phyloP scores from a whole-genome alignment of 2,888 invertebrate genomes.

The Heliconius ismenius region DNA sequence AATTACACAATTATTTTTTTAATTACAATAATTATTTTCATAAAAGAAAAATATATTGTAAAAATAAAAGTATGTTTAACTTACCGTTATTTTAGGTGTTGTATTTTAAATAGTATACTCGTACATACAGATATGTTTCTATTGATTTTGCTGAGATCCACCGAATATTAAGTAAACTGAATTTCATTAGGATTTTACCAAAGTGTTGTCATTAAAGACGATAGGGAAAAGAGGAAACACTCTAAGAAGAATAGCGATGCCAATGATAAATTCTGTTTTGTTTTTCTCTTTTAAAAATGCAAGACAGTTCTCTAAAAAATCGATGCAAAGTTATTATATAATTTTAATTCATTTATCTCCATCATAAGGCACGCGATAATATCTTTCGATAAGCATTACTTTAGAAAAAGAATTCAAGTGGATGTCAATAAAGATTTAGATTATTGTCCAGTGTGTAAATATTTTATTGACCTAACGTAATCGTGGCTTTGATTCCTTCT shows the following conservation, averaged over 20 bases:
- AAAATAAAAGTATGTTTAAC: no score
- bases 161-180: background rate
- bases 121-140: background rate
- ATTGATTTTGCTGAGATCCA: background rate
- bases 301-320: background rate
- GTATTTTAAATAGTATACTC: background rate
- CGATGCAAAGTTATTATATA: no score
- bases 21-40: no score
- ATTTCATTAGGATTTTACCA: background rate
- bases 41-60: no score
- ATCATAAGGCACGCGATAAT: background rate
- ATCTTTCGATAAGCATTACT: background rate
- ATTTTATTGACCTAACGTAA: background rate
- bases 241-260: no score
- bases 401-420: background rate
- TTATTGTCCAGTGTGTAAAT: background rate
- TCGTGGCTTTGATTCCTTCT: background rate
- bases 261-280: background rate
- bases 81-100: no score
- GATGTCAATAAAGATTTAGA: background rate
- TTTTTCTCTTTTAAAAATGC: background rate
- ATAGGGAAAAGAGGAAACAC: background rate
- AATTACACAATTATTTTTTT: no score
- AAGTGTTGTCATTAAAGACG: background rate
- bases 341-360: no score